phyloP scores from a whole-genome alignment of 2,888 invertebrate species.

The Gari tellinella region DNA sequence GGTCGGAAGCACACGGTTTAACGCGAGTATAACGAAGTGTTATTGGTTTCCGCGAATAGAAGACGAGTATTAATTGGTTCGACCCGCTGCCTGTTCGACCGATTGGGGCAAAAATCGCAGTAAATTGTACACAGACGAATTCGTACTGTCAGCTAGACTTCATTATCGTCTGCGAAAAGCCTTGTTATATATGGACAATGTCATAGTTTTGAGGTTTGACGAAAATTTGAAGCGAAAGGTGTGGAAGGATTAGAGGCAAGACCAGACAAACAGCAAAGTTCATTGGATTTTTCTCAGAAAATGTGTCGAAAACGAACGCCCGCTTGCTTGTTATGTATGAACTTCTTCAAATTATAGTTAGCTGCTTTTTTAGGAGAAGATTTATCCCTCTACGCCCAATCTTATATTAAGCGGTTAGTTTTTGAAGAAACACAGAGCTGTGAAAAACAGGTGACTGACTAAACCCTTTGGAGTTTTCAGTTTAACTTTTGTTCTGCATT shows the following conservation, averaged over 20 bases:
- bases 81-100: neutral
- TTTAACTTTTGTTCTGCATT: too few species aligned
- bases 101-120: neutral
- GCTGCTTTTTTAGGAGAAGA: too few species aligned
- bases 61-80: slow-evolving; percentile 6
- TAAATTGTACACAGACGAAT: slow-evolving; percentile 1
- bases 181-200: slow-evolving; percentile 1
- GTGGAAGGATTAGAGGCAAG: neutral
- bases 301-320: too few species aligned
- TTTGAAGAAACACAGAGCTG: too few species aligned
- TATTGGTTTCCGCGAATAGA: slow-evolving; percentile 7
- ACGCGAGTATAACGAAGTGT: neutral
- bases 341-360: too few species aligned
- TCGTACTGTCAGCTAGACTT: slow-evolving; percentile 4
- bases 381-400: too few species aligned
- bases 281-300: too few species aligned
- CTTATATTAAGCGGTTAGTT: too few species aligned
- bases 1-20: neutral
- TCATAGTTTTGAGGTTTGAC: neutral
- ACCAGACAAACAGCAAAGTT: too few species aligned
- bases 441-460: too few species aligned
- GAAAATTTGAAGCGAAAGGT: slow-evolving; percentile 26
- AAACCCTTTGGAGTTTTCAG: too few species aligned
- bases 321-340: too few species aligned
- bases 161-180: neutral